Evolutionary conservation across 2,888 invertebrate genomes (phyloP), one percentile per base, ranked within the genome.

Genomic region (Acanthoscelides obtectus): DNA sequence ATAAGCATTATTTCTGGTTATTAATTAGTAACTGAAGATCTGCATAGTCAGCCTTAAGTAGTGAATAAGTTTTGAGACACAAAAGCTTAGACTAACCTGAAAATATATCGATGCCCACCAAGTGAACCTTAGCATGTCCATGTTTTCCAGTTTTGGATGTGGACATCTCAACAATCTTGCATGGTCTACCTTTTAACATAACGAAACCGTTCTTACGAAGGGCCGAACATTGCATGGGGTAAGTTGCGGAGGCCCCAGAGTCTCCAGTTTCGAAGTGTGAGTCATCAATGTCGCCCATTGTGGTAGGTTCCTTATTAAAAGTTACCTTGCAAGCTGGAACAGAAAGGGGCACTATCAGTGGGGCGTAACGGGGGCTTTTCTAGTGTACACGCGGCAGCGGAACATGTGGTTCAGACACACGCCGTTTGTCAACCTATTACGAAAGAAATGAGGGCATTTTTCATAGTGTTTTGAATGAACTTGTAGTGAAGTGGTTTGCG

Each of bases 121-220:
- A 84, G 84, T 93, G 93, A 77, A 99, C 97, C 90, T 99, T 99
- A 85, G 99, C 99, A 87, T 99, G 99, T 80, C 99, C 99, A 88
- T 99, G 99, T 88, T 99, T 99, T 82, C 99, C 99, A 84, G 99
- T 99, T 90, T 99, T 99, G 69, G 99, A 99, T 81, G 99, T 99
- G 79, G 98, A 98, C 99, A 99, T 99, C 89, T 99, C 99, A 76
- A 99, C 98, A 84, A 99, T 98, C 90, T 99, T 99, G 90, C 99
- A 99, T 75, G 99, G 98, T 84, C 98, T 94, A 77, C 93, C 90
- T 89, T 99, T 99, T 81, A 99, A 90, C 94, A 98, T 96, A 80
- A 99, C 99, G 86, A 96, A 96, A 82, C 99, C 99, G 88, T 98
- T 98, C 89, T 99, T 99, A 87, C 99, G 96, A 84, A 99, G 91